These are phyloP conservation scores for Watsonalla binaria DNA, from an alignment of 2,888 invertebrate species.

Conservation along the genomic window DNA sequence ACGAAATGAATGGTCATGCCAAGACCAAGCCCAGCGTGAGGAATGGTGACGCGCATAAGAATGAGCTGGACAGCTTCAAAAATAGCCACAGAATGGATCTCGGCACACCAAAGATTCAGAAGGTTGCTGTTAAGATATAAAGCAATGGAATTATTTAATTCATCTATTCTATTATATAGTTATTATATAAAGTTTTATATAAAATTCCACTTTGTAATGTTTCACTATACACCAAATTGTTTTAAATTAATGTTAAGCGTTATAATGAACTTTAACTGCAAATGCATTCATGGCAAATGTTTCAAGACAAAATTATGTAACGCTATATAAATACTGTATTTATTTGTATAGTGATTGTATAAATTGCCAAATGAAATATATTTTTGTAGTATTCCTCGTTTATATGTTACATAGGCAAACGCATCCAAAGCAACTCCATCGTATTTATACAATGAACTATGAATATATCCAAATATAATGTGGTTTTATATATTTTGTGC, in stretches of 20 bases:
- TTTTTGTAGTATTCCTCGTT: constrained; percentile 69
- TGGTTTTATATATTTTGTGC: constrained; percentile 67
- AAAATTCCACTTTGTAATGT: constrained; percentile 62
- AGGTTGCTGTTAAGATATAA: constrained; percentile 68
- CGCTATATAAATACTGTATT: constrained; percentile 29
- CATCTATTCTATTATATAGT: constrained; percentile 11
- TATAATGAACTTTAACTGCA: constrained; percentile 23
- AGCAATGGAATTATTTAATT: constrained; percentile 24
- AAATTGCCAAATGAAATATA: constrained; percentile 72
- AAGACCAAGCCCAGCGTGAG: constrained; percentile 23
- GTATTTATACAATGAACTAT: constrained; percentile 18
- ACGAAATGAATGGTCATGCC: constrained; percentile 17
- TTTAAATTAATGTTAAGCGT: constrained; percentile 32
- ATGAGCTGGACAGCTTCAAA: constrained; percentile 36
- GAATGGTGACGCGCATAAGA: constrained; percentile 30
- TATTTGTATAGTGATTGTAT: constrained; percentile 42
- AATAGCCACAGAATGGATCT: constrained; percentile 53
- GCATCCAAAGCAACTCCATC: constrained; percentile 19
- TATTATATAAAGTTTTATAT: constrained; percentile 46
- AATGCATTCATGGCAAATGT: constrained; percentile 20
- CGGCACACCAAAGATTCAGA: constrained; percentile 72
- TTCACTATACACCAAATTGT: constrained; percentile 49
- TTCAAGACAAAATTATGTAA: constrained; percentile 11
- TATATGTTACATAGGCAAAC: constrained; percentile 35
- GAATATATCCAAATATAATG: constrained; percentile 18